Base-by-base conservation (phyloP, 2,113 vertebrate species). In the Gobius niger region DNA sequence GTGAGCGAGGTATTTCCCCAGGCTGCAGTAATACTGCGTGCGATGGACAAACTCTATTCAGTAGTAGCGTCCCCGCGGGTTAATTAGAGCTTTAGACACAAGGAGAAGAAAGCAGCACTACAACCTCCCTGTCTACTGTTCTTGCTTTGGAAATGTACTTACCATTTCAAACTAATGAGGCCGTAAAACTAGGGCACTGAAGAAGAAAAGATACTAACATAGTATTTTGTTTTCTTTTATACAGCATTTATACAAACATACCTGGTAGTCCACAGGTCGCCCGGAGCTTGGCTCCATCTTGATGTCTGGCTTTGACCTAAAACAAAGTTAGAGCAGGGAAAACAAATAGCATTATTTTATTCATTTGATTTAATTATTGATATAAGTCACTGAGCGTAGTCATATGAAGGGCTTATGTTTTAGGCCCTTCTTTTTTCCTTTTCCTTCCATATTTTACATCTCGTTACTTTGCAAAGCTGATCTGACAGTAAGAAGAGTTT, bases 241-340 rank as follows among this genome's bases (percentile, higher is more conserved):
- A 7, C 34, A 50, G 18, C 59, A 6, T 49, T 63, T 60, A 19
- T 11, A 69, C 51, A 15, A 1, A 49, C 8, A n/a, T 56, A 89
- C 87, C 94, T 99, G 98, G 82, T 98, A 99, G 86, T 99, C 98
- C 91, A 98, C 94, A 1, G 96, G 96, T 57, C 96, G 89, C 9
- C 97, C 96, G 0, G 96, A 92, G 6, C 95, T 93, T 0, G 97
- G 96, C 79, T 98, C 97, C 95, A 99, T 99, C 89, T 96, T 96
- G 70, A 99, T 98, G 79, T 99, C 97, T 16, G 97, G 98, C 76
- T 99, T 99, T 78, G 98, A 98, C 86, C 97, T 99, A 67, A 54
- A 47, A 67, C 12, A 63, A 69, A 64, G 12, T 15, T 34, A 34
- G 24, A 34, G 24, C 24, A 34, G 24, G 5, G 24, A 34, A 34